Percentiles rank a stretch among this genome's conserved stretches.
Evolutionary conservation across 2,113 vertebrate species (phyloP).

Genomic region (Clarias macrocephalus): DNA sequence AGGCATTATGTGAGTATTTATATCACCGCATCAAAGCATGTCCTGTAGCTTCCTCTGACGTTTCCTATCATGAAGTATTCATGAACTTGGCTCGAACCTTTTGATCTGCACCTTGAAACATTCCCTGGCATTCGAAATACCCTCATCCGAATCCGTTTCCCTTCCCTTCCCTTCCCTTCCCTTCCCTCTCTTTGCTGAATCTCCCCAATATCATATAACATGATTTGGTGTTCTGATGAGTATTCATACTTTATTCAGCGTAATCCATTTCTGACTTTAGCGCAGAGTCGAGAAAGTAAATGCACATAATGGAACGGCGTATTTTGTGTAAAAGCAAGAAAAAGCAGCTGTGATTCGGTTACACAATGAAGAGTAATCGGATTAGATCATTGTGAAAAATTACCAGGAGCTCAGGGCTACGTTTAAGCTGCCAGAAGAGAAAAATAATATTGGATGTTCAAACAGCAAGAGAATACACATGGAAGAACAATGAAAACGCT

Average conservation of each 20-base stretch:
- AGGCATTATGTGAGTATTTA: neutral
- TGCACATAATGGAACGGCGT: neutral
- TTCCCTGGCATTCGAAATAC: neutral
- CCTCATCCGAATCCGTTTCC: neutral
- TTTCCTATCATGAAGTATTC: conserved; percentile 11
- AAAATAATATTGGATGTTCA: neutral
- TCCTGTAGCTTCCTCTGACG: neutral
- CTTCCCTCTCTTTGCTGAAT: neutral
- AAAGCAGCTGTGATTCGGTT: neutral
- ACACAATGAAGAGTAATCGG: neutral
- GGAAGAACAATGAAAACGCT: neutral
- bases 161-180: neutral
- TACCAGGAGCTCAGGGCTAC: neutral
- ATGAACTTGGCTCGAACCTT: neutral
- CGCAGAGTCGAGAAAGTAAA: neutral
- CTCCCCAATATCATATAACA: neutral
- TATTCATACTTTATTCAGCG: neutral
- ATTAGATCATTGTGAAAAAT: conserved; percentile 6
- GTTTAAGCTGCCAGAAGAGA: neutral
- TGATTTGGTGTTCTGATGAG: neutral
- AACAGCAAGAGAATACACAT: neutral
- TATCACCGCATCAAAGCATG: neutral
- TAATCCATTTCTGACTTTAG: neutral
- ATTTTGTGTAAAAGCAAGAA: neutral
- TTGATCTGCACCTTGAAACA: neutral